Evolutionary conservation across 2,888 invertebrate genomes (phyloP).

Genomic region (Apamea crenata): DNA sequence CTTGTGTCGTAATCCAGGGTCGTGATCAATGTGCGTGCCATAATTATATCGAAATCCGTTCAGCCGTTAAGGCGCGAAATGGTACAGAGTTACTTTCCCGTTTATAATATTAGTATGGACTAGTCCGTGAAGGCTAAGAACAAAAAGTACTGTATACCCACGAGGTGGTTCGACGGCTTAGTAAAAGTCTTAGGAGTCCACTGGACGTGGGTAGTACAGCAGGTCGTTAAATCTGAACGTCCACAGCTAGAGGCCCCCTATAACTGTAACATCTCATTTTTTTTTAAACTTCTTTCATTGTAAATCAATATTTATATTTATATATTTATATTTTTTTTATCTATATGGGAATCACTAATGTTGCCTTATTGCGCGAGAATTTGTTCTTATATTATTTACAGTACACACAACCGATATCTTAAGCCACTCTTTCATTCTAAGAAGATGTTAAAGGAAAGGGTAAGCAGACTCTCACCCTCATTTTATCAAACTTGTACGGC

Average conservation of each 20-base stretch:
- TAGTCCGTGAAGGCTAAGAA: background rate
- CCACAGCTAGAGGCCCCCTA: background rate
- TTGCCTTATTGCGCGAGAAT: background rate
- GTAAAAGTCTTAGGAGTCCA: background rate
- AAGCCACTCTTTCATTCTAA: background rate
- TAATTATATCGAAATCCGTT: background rate
- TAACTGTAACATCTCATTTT: background rate
- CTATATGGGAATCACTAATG: background rate
- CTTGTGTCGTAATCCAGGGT: background rate
- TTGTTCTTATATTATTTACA: background rate
- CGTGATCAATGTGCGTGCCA: background rate
- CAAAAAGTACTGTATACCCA: background rate
- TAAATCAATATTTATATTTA: too few relatives aligned
- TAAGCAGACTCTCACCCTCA: slow-evolving; percentile 84
- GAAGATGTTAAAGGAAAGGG: background rate
- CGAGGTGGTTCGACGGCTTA: background rate
- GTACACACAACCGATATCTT: background rate
- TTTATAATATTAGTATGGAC: background rate
- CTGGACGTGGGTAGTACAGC: too few relatives aligned
- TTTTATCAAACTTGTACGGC: slow-evolving; percentile 90
- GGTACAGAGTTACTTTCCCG: background rate
- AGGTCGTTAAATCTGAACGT: too few relatives aligned
- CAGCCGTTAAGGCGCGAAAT: background rate
- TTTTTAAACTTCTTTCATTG: background rate
- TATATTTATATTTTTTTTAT: too few relatives aligned